phyloP scores from a whole-genome alignment of 2,113 vertebrate species.

The Sturnus vulgaris region DNA sequence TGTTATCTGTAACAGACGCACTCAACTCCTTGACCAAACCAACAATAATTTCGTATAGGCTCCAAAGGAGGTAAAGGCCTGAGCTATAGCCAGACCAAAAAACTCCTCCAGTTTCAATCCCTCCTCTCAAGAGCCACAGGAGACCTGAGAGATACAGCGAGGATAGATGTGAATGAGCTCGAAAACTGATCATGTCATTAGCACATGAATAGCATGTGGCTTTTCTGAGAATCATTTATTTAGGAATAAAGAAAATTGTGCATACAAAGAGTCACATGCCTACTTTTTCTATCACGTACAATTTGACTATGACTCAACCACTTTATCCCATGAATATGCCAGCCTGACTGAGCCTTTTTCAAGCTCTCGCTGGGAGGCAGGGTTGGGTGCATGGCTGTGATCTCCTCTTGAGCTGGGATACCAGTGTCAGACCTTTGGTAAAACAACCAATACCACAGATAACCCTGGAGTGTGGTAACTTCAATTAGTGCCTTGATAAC shows the following conservation, averaged over 20 bases:
- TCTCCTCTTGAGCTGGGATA: background rate
- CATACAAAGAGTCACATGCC: too few species aligned
- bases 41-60: background rate
- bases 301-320: background rate
- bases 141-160: background rate
- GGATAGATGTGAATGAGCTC: background rate
- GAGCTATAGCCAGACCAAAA: background rate
- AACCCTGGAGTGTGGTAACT: background rate
- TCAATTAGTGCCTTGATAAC: background rate
- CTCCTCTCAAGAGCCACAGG: background rate
- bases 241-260: background rate
- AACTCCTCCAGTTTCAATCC: background rate
- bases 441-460: background rate
- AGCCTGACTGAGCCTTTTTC: background rate
- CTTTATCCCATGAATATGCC: background rate
- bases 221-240: background rate
- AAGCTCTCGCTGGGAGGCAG: background rate
- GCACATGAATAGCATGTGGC: background rate
- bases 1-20: background rate
- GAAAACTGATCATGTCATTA: background rate
- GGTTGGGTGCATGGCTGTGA: too few species aligned
- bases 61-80: background rate
- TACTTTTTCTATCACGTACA: background rate
- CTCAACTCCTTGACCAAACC: background rate
- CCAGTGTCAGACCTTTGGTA: background rate